These are phyloP conservation scores for Meteorus sp. DNA, from an alignment of 1,140 invertebrate genomes.

Conservation along the genomic window DNA sequence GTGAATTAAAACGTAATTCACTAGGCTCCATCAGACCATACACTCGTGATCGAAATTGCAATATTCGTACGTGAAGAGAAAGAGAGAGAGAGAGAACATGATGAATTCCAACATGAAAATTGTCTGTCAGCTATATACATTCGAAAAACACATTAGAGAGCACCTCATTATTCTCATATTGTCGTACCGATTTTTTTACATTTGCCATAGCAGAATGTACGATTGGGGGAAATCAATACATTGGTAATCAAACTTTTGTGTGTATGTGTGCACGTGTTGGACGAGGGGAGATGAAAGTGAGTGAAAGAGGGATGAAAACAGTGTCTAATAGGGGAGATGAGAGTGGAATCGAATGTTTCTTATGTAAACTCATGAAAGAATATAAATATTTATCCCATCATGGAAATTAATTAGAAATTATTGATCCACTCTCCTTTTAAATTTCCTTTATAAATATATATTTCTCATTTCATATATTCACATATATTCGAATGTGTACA, in stretches of 20 bases:
- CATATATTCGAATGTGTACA: no score
- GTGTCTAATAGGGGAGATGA: slow-evolving; percentile 24
- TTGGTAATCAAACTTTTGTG: slow-evolving; percentile 34
- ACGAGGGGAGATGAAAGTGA: slow-evolving; percentile 14
- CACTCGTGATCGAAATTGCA: slow-evolving; percentile 9
- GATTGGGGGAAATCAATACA: slow-evolving; percentile 55
- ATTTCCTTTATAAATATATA: no score
- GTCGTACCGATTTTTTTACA: slow-evolving; percentile 38
- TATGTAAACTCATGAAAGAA: neutral
- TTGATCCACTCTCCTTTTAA: no score
- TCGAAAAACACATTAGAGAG: no score
- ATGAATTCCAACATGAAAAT: no score
- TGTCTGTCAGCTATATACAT: no score
- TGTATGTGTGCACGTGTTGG: slow-evolving; percentile 27
- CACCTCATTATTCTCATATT: no score
- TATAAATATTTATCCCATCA: no score
- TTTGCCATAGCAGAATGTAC: slow-evolving; percentile 44
- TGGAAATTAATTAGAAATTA: no score
- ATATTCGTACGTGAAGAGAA: slow-evolving; percentile 1
- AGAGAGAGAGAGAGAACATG: slow-evolving; percentile 7
- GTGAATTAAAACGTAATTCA: slow-evolving; percentile 2
- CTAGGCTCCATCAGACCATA: neutral
- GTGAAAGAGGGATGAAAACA: neutral
- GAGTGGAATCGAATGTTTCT: slow-evolving; percentile 19
- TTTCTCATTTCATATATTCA: no score